Base-by-base conservation (phyloP, 2,113 vertebrate genomes). In the Gasterosteus nipponicus region DNA sequence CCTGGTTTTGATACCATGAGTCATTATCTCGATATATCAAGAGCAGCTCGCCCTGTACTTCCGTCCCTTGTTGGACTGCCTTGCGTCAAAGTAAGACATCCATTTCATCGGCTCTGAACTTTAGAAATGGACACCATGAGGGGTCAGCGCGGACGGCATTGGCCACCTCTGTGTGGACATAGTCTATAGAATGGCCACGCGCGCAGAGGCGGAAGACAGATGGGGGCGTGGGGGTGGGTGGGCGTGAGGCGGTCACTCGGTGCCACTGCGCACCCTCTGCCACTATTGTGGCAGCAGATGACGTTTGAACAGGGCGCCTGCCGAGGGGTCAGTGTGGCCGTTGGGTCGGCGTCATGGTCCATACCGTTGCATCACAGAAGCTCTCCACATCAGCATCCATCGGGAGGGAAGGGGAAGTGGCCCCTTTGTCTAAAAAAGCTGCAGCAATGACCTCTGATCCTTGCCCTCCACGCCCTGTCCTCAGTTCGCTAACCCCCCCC, bases 401-500 rank as follows among this genome's bases (percentile, higher is more conserved):
- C 83, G 90, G 91, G 78, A 92, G 84, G 87, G 79, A 86, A 93
- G 71, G 87, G 92, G 91, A 91, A 92, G 86, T 89, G 83, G 85
- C 83, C 78, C 88, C 91, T 94, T 94, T 95, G 94, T 95, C 87
- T 89, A 73, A 91, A 92, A 92, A 89, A 92, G 86, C 92, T 91
- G 91, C 89, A 92, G 90, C 69, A 90, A 91, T 89, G 91, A 95
- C 93, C 94, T 93, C 86, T 91, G 91, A 94, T 92, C 94, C 90
- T 70, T 93, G 92, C 70, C 47, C 58, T 68, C 69, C 58, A 49
- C 68, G 44, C 69, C 80, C 81, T 66, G 67, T 77, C 66, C 77
- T 85, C 79, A 57, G 38, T 77, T 67, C 81, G 73, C 79, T 71
- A 78, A 86, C 84, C 84, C 86, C 77, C 78, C n/a, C n/a, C 22